These are phyloP conservation scores for Cacatua alba DNA, from an alignment of 2,113 vertebrate species.

Conservation along the genomic window DNA sequence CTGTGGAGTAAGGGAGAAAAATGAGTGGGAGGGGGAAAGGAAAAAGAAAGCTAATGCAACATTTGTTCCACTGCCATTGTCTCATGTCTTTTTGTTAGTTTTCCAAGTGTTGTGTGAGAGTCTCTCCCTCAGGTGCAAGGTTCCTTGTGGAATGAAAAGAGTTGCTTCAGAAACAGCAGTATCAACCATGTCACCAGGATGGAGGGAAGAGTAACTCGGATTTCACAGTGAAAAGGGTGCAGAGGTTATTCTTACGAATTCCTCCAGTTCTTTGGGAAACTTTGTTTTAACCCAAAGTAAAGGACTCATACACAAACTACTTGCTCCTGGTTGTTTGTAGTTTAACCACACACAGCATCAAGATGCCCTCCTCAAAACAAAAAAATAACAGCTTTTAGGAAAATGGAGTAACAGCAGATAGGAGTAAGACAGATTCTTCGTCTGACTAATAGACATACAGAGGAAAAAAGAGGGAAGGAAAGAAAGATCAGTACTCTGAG, in stretches of 20 bases:
- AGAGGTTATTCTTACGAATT: background rate
- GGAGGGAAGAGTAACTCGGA: background rate
- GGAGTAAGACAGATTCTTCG: background rate
- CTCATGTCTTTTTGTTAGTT: background rate
- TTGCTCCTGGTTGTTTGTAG: background rate
- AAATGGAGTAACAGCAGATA: background rate
- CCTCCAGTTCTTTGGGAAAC: background rate
- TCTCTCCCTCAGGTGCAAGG: background rate
- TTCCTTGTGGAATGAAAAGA: background rate
- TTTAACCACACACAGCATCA: background rate
- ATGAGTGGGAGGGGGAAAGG: accelerated
- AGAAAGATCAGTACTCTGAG: background rate
- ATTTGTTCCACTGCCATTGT: background rate
- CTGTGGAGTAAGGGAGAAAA: background rate
- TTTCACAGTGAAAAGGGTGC: background rate
- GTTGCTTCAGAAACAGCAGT: background rate
- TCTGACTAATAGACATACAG: background rate
- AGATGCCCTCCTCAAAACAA: background rate
- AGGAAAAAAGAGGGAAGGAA: background rate
- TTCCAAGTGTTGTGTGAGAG: background rate
- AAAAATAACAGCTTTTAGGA: background rate
- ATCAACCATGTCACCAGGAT: background rate
- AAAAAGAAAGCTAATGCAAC: background rate
- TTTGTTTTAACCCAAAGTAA: background rate
- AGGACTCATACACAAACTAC: background rate